These are phyloP conservation scores for Leptocoma aspasia DNA, from an alignment of 2,113 vertebrate genomes.

Conservation along the genomic window DNA sequence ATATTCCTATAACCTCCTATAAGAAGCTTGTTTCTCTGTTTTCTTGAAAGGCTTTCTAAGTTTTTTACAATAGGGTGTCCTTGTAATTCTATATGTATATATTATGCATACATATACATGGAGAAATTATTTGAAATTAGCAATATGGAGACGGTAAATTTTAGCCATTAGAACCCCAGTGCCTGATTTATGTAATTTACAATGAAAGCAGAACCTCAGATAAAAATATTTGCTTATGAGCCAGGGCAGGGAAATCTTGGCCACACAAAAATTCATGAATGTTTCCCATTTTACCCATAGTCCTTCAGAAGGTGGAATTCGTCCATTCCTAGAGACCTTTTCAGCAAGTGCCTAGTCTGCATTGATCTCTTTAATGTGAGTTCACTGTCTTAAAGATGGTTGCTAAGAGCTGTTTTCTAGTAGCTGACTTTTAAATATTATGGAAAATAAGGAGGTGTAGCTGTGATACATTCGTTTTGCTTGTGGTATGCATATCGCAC, in stretches of 20 bases:
- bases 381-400: background rate
- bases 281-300: background rate
- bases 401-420: background rate
- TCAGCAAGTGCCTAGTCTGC: background rate
- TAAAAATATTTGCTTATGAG: background rate
- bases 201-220: background rate
- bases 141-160: background rate
- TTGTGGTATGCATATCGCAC: background rate
- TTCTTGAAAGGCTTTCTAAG: background rate
- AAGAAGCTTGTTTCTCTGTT: background rate
- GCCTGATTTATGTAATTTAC: background rate
- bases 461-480: background rate
- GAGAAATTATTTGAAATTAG: background rate
- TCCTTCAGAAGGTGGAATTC: background rate
- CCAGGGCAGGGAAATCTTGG: background rate
- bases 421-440: background rate
- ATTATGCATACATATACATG: fast-evolving
- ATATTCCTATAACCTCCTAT: background rate
- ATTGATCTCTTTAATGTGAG: background rate
- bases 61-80: background rate
- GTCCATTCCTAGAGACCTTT: background rate
- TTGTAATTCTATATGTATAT: background rate
- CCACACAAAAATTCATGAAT: background rate
- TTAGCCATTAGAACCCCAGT: background rate
- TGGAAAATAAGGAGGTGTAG: background rate